Percentiles rank a stretch among this genome's conserved stretches.
Conservation (phyloP, 2,888 invertebrate species). For the Glyphotaelius pellucidus region DNA sequence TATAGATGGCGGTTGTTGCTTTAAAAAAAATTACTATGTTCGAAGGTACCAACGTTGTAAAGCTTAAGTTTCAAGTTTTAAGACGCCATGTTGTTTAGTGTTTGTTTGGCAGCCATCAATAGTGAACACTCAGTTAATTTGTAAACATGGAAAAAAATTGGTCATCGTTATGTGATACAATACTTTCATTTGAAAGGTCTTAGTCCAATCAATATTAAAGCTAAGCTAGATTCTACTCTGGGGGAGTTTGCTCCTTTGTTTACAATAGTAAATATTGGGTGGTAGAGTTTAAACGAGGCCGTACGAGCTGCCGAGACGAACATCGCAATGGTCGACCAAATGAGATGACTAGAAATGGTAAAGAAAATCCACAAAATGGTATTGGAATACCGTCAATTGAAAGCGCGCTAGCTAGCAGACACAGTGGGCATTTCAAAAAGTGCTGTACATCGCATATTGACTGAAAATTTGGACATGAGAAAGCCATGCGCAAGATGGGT, state of each 20-base stretch:
- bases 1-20: no score
- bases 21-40: no score
- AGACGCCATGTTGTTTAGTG: constrained; percentile 60
- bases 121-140: constrained; percentile 18
- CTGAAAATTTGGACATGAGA: constrained; percentile 6
- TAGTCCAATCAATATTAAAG: constrained; percentile 65
- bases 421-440: constrained; percentile 43
- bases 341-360: constrained; percentile 58
- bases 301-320: constrained; percentile 29
- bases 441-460: constrained; percentile 11
- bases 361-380: not conserved
- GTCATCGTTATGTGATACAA: constrained; percentile 63
- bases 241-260: constrained; percentile 66
- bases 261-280: constrained; percentile 14
- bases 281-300: constrained; percentile 53
- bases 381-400: not conserved
- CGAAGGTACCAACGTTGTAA: no score
- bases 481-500: not conserved
- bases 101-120: constrained; percentile 39
- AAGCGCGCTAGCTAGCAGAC: constrained; percentile 44
- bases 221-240: constrained; percentile 67
- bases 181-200: constrained; percentile 62
- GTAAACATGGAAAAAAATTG: constrained; percentile 18
- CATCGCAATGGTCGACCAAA: constrained; percentile 62
- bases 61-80: not conserved